These are phyloP conservation scores for Castor canadensis DNA, from an alignment of 2,113 vertebrate species.

Conservation along the genomic window DNA sequence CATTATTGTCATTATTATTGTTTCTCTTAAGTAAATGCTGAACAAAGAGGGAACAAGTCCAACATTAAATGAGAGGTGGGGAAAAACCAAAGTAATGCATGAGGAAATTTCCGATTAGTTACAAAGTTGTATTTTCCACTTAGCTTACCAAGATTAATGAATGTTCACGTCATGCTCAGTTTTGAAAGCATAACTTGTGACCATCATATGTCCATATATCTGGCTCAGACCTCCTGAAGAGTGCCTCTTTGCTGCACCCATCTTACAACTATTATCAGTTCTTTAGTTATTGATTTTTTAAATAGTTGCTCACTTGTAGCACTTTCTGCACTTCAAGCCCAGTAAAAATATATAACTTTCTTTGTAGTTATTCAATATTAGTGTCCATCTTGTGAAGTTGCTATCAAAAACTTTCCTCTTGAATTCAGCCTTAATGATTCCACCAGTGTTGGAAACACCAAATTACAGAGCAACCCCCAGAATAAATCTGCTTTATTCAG, in stretches of 20 bases:
- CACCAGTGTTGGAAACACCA: not conserved
- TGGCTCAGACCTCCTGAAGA: not conserved
- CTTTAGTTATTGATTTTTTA: not conserved
- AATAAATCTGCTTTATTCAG: constrained; percentile 7
- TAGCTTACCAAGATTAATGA: constrained; percentile 31
- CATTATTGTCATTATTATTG: not conserved
- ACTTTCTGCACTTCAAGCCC: not conserved
- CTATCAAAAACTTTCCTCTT: not conserved
- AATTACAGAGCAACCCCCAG: not conserved
- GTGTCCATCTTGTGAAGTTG: constrained; percentile 19
- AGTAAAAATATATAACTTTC: constrained; percentile 22
- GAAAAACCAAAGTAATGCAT: not conserved
- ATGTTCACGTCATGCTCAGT: not conserved
- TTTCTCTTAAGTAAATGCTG: not conserved
- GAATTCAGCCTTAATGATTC: constrained; percentile 1
- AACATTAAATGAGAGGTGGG: not conserved
- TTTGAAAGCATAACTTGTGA: constrained; percentile 36
- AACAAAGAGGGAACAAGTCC: constrained; percentile 45
- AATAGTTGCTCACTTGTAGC: not conserved
- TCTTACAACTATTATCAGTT: not conserved
- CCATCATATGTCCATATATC: not conserved
- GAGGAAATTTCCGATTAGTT: not conserved
- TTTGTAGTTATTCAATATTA: constrained; percentile 18
- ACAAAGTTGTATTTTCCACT: constrained; percentile 31
- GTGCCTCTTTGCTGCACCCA: not conserved